These are phyloP conservation scores for Melinaea menophilus DNA, from an alignment of 2,888 invertebrate genomes.

Conservation along the genomic window DNA sequence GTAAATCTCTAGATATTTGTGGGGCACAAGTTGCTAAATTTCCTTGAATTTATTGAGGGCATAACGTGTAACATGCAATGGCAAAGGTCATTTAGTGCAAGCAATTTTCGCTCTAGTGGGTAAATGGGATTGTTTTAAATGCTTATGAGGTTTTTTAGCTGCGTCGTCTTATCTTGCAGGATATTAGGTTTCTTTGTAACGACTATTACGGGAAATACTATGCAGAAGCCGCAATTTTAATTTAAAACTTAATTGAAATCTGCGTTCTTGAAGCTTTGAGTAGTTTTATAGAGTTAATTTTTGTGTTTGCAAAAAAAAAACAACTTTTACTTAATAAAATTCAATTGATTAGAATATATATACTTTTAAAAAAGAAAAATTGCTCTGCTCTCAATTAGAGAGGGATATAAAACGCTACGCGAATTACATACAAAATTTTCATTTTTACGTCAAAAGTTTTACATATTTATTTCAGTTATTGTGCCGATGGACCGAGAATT, in stretches of 20 bases:
- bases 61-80: conserved; percentile 26
- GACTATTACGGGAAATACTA: conserved; percentile 25
- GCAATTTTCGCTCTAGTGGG: conserved; percentile 26
- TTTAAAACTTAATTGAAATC: conserved; percentile 32
- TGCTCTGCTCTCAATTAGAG: no score
- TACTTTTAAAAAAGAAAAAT: no score
- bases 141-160: conserved; percentile 29
- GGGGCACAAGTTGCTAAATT: conserved; percentile 19
- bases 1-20: conserved; percentile 14
- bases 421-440: no score
- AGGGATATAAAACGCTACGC: no score
- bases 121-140: conserved; percentile 30
- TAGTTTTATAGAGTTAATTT: not conserved
- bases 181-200: conserved; percentile 28
- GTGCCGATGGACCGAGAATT: no score
- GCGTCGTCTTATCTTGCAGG: conserved; percentile 29
- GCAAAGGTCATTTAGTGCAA: conserved; percentile 17
- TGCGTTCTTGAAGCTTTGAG: conserved; percentile 22
- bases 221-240: conserved; percentile 26
- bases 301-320: not conserved
- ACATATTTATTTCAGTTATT: no score
- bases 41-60: conserved; percentile 21
- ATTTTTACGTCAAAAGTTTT: no score
- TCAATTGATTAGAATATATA: not conserved
- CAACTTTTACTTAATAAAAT: not conserved